phyloP scores from a whole-genome alignment of 2,113 vertebrate genomes.

The Macrotus californicus region DNA sequence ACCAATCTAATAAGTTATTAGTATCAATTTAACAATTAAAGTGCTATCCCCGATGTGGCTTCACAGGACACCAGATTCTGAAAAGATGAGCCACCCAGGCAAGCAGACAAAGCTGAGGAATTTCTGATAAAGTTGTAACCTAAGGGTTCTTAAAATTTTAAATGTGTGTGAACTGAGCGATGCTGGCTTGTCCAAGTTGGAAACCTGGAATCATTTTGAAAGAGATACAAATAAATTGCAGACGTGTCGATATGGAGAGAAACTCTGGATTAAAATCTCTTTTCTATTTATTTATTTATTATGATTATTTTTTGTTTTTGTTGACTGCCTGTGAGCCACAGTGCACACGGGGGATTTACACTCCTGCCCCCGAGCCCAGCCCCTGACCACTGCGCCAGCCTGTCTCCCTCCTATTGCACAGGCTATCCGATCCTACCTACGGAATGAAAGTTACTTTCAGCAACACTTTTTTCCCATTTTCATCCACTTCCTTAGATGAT shows the following conservation, averaged over 20 bases:
- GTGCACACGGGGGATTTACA: accelerated
- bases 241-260: background rate
- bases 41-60: background rate
- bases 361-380: background rate
- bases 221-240: background rate
- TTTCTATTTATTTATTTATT: no score
- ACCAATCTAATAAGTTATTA: background rate
- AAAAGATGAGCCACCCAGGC: background rate
- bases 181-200: background rate
- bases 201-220: background rate
- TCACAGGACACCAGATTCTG: background rate
- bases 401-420: background rate
- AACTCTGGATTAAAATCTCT: background rate
- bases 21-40: background rate
- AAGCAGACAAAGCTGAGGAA: background rate
- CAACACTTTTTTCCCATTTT: background rate
- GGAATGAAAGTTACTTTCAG: background rate
- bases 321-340: background rate
- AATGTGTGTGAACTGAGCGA: background rate
- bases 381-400: accelerated
- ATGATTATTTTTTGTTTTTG: background rate
- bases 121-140: background rate
- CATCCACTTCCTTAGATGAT: background rate
- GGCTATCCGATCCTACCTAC: background rate
- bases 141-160: background rate